Conservation (phyloP, 2,113 vertebrate genomes). For the Mus spicilegus region DNA sequence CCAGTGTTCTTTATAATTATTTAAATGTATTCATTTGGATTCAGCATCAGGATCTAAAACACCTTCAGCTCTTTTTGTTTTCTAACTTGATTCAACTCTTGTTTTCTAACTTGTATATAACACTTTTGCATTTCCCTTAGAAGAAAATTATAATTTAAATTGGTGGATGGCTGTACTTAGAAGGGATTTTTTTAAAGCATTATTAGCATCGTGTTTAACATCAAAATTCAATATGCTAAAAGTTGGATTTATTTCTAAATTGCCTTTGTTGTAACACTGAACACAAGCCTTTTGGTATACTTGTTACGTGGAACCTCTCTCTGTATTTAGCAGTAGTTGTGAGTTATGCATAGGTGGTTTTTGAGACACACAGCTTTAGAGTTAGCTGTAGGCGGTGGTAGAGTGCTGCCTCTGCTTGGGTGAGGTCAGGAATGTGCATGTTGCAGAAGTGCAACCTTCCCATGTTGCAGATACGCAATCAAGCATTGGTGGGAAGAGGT, state of each 20-base stretch:
- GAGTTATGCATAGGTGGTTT: conserved; percentile 57
- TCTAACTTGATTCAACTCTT: background rate
- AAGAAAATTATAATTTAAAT: conserved; percentile 63
- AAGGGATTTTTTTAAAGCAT: conserved; percentile 64
- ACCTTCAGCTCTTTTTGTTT: background rate
- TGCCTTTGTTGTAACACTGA: conserved; percentile 65
- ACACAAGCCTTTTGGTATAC: conserved; percentile 58
- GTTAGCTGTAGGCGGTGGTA: conserved; percentile 9
- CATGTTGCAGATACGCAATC: conserved; percentile 14
- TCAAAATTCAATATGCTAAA: conserved; percentile 64
- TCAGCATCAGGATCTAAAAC: conserved; percentile 39
- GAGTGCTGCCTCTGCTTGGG: conserved; percentile 52
- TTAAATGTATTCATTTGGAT: conserved; percentile 22
- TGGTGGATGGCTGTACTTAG: conserved; percentile 48
- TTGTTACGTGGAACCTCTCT: conserved; percentile 54
- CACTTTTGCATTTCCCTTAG: conserved; percentile 34
- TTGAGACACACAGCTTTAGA: conserved; percentile 31
- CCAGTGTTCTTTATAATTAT: conserved; percentile 48
- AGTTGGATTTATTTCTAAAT: conserved; percentile 68
- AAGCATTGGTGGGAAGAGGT: background rate
- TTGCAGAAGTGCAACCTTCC: background rate
- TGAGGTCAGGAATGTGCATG: conserved; percentile 26
- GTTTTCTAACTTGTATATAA: conserved; percentile 49
- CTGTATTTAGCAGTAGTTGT: conserved; percentile 65
- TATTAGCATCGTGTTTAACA: conserved; percentile 67